Evolutionary conservation across 1,140 invertebrate genomes (phyloP).

Genomic region (Watersipora subatra): DNA sequence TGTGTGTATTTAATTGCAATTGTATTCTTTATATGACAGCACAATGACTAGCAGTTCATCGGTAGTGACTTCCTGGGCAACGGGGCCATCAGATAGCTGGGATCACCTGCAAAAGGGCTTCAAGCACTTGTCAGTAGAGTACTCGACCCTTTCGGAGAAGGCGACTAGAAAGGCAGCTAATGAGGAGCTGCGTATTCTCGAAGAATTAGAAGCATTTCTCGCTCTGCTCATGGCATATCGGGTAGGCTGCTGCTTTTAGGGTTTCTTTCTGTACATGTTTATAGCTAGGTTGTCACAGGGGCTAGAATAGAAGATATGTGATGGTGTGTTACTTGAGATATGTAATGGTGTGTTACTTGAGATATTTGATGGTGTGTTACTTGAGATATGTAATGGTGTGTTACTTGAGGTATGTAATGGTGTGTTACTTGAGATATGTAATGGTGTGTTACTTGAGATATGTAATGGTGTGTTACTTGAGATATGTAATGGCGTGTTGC

Average conservation of each 20-base stretch:
- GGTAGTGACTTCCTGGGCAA: conserved; percentile 47
- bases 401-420: too few relatives aligned
- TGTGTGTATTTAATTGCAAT: too few relatives aligned
- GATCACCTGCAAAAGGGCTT: conserved; percentile 50
- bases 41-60: conserved; percentile 10
- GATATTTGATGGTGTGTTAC: too few relatives aligned
- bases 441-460: too few relatives aligned
- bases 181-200: conserved; percentile 49
- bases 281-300: too few relatives aligned
- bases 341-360: too few relatives aligned
- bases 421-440: too few relatives aligned
- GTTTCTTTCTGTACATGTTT: background rate
- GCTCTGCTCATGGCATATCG: conserved; percentile 52
- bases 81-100: conserved; percentile 50
- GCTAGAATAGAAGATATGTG: too few relatives aligned
- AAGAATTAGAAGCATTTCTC: conserved; percentile 49
- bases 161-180: conserved; percentile 38
- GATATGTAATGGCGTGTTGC: too few relatives aligned
- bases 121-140: conserved; percentile 48
- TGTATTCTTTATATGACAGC: conserved; percentile 18
- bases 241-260: conserved; percentile 20
- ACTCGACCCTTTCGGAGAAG: conserved; percentile 28
- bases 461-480: too few relatives aligned
- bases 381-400: too few relatives aligned
- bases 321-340: too few relatives aligned